Evolutionary conservation across 2,113 vertebrate species (phyloP), one percentile per base, ranked within the genome.

Genomic region (Glaucidium brasilianum): DNA sequence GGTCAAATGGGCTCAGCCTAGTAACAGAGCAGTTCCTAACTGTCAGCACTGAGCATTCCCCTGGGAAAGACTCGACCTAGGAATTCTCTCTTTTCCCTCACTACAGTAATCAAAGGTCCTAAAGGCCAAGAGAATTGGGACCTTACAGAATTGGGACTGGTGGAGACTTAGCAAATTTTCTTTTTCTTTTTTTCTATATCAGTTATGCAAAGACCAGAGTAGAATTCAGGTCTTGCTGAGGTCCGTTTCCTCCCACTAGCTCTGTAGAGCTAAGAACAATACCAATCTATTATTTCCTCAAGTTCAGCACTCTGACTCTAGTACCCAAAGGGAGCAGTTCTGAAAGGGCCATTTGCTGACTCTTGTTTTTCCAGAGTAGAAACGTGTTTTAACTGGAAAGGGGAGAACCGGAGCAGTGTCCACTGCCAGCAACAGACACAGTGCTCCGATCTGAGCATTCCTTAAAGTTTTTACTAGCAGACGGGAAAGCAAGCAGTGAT

Each of bases 351-450:
- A 88, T 76, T 85, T 95, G 80, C 76, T 67, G 77, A 85, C 19
- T 90, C 59, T 50, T 64, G 21, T 66, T 95, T 80, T 95, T 88
- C 66, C 53, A 91, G 88, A 90, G 37, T 12, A 92, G 39, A 95
- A 96, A 76, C 14, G 39, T 47, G 30, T 92, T 95, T 95, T 72
- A 91, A 47, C 5, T 72, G 75, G 72, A 76, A 83, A 74, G 43
- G 35, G 88, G 71, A 82, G 52, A 95, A 89, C 13, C 67, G 81
- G 88, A 97, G 85, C 88, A 88, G 87, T 29, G 88, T 96, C 98
- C 84, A 90, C 90, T 95, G 98, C 98, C 97, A 97, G 98, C 98
- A 98, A 97, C 32, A 97, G 98, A 98, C 85, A 90, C 85, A 59
- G 12, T 87, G 85, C 85, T 96, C 90, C 37, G 7, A 76, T 85